Base-by-base conservation (phyloP, 53 echinoderm and acorn worm genomes). In the Apostichopus leukothele region DNA sequence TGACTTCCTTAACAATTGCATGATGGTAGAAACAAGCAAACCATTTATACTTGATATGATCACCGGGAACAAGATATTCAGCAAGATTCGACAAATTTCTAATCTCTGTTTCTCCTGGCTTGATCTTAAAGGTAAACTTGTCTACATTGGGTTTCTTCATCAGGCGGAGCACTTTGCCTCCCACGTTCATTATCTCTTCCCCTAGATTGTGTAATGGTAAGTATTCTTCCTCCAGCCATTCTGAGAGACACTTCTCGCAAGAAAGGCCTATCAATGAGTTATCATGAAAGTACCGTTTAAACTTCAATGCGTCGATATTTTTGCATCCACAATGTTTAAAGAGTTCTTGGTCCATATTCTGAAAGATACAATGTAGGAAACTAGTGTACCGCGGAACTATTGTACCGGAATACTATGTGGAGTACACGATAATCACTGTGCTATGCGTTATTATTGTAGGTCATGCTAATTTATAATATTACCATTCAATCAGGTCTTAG, bases 1-100 rank as follows among this genome's bases (percentile, higher is more conserved):
- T 12, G 1, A 76, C 50, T 39, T 9, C 50, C 39, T 27, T 76
- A 13, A 76, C 77, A 52, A 76, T 52, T 12, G 77, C 77, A 16
- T 76, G 77, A 76, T 76, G 9, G 50, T 27, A 39, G 50, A 76
- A 76, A 52, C 5, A 6, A 9, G 3, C 18, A 76, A 16, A 11
- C 50, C 26, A 76, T 4, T 13, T 11, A 21, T 76, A 76, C 77
- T 76, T 76, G 77, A 76, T 76, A 6, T 76, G 77, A 39, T 76
- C 77, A 76, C 77, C 77, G 5, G 77, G 77, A n/a, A 50, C 7
- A 52, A 76, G 77, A 76, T 76, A 76, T 14, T 26, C 77, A 13
- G 77, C 77, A 52, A 76, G 9, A 52, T 76, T 39, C 52, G 4
- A 12, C 7, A 76, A 14, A 52, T 76, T 39, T 9, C 12, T 18